phyloP scores from a whole-genome alignment of 1,140 invertebrate genomes.

The Medauroidea extradentata region DNA sequence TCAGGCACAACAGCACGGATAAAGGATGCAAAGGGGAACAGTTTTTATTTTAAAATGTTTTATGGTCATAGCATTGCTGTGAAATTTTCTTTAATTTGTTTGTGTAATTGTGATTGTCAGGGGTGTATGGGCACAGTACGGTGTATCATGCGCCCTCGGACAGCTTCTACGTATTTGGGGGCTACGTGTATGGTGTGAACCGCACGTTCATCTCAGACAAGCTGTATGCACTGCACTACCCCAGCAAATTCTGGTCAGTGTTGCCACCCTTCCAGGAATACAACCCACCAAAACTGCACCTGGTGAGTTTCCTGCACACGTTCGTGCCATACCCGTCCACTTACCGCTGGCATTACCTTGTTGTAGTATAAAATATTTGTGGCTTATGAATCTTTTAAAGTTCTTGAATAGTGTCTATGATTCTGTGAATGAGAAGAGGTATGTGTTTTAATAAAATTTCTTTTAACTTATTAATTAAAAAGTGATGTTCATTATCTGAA shows the following conservation, averaged over 20 bases:
- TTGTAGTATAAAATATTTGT: constrained; percentile 16
- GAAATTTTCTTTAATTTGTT: too few relatives aligned
- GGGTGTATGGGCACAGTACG: constrained; percentile 86
- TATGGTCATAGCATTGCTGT: too few relatives aligned
- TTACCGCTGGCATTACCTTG: constrained; percentile 28
- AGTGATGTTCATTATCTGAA: not conserved
- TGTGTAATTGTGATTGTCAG: too few relatives aligned
- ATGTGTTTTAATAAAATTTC: not conserved
- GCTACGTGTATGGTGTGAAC: constrained; percentile 70
- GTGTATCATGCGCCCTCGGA: constrained; percentile 77
- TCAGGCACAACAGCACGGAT: too few relatives aligned
- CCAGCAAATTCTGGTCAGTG: constrained; percentile 69
- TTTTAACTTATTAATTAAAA: not conserved
- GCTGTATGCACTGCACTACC: constrained; percentile 73
- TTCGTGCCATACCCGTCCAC: not conserved
- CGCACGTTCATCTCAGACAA: constrained; percentile 66
- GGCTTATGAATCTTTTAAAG: constrained; percentile 4
- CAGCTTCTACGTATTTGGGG: constrained; percentile 88
- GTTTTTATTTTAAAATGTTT: too few relatives aligned
- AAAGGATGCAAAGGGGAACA: too few relatives aligned
- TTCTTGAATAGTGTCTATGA: not conserved
- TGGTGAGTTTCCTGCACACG: constrained; percentile 25
- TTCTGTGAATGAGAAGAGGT: not conserved
- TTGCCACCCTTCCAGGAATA: constrained; percentile 63
- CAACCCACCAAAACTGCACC: constrained; percentile 43